A percentile compares a stretch with the other conserved stretches of the same genome.
phyloP scores from a whole-genome alignment of 2,888 invertebrate genomes.

The Silvanus unidentatus region DNA sequence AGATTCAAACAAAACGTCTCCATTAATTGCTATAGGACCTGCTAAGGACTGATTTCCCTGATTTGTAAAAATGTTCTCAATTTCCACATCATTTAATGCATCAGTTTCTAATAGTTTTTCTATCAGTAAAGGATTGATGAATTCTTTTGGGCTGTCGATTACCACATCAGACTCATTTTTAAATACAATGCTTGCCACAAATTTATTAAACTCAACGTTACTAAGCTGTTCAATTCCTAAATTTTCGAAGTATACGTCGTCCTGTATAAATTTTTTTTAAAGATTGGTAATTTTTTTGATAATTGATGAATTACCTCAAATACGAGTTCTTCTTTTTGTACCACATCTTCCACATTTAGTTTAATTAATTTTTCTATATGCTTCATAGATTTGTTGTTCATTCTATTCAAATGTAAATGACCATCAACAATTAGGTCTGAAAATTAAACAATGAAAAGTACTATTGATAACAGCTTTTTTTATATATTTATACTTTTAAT shows the following conservation, averaged over 20 bases:
- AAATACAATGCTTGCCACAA: slow-evolving; percentile 44
- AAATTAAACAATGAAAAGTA: slow-evolving; percentile 20
- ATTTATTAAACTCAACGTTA: slow-evolving; percentile 38
- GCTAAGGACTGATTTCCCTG: slow-evolving; percentile 35
- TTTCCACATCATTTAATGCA: slow-evolving; percentile 42
- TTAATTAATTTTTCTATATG: slow-evolving; percentile 14
- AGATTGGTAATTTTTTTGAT: background rate
- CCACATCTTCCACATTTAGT: slow-evolving; percentile 33
- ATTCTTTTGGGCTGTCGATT: slow-evolving; percentile 34
- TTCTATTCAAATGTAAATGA: slow-evolving; percentile 35
- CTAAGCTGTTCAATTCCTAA: slow-evolving; percentile 40
- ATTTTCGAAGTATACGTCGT: slow-evolving; percentile 30
- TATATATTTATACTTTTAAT: slow-evolving; percentile 41
- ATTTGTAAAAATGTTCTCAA: slow-evolving; percentile 43
- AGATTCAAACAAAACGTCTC: slow-evolving; percentile 34
- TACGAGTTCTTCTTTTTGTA: slow-evolving; percentile 36
- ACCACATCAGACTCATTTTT: slow-evolving; percentile 36
- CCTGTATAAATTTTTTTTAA: slow-evolving; percentile 22
- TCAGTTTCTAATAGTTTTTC: slow-evolving; percentile 35
- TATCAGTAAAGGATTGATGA: slow-evolving; percentile 39
- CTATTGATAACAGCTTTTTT: too few species aligned
- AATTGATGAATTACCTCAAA: slow-evolving; percentile 27
- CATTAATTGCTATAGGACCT: slow-evolving; percentile 35
- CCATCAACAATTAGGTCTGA: slow-evolving; percentile 39
- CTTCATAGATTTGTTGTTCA: slow-evolving; percentile 9